Conservation (phyloP, 2,888 invertebrate species). For the Apamea epomidion region DNA sequence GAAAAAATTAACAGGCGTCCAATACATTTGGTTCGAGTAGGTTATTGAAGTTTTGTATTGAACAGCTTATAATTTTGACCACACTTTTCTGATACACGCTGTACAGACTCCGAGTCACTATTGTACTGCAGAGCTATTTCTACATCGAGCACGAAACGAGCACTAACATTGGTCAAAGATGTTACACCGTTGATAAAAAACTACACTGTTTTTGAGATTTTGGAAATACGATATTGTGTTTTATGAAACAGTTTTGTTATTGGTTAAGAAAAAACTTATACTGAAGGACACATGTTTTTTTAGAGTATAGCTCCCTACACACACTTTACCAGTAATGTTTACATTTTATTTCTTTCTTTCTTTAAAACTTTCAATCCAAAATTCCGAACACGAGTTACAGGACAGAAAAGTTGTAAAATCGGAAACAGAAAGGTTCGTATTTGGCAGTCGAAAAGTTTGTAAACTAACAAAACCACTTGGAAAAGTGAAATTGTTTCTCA, state of each 20-base stretch:
- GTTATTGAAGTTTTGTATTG: neutral
- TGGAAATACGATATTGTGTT: neutral
- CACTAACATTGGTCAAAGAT: neutral
- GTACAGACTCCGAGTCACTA: neutral
- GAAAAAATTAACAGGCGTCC: neutral
- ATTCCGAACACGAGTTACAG: neutral
- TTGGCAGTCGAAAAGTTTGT: slow-evolving; percentile 18
- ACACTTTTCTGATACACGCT: no score
- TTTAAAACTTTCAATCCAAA: neutral
- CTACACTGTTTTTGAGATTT: neutral
- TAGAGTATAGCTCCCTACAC: neutral
- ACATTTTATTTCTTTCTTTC: neutral
- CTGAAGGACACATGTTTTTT: neutral
- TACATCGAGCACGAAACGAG: neutral
- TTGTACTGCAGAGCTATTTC: neutral
- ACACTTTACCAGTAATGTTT: neutral
- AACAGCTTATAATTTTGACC: no score
- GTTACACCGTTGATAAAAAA: neutral
- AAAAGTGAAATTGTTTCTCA: slow-evolving; percentile 16
- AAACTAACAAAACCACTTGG: slow-evolving; percentile 16
- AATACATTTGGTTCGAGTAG: neutral
- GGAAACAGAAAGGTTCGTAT: slow-evolving; percentile 4
- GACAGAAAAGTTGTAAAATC: neutral
- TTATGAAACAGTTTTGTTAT: neutral
- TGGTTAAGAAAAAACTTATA: neutral